Evolutionary conservation across 2,888 invertebrate species (phyloP).

Genomic region (Chamaedrilus cognettii): DNA sequence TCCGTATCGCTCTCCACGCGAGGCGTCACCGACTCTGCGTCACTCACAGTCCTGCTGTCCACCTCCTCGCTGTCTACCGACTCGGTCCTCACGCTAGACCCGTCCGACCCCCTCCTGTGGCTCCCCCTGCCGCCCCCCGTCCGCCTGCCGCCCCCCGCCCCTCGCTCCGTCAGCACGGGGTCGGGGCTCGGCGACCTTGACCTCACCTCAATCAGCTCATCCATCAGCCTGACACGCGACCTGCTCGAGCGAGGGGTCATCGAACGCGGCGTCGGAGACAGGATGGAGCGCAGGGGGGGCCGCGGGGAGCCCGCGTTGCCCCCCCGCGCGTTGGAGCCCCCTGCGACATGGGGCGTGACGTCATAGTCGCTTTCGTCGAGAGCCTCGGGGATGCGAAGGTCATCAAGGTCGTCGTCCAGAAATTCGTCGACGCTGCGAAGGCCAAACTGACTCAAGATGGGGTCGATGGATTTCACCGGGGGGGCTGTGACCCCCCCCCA

Average conservation of each 20-base stretch:
- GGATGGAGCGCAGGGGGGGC: slow-evolving; percentile 32
- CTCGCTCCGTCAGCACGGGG: neutral
- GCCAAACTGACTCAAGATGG: slow-evolving; percentile 46
- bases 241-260: slow-evolving; percentile 30
- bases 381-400: slow-evolving; percentile 20
- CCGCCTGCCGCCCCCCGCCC: slow-evolving; percentile 13
- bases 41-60: slow-evolving; percentile 10
- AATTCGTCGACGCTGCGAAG: slow-evolving; percentile 53
- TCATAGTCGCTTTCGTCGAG: slow-evolving; percentile 27
- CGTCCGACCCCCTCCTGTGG: neutral
- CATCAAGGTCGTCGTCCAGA: slow-evolving; percentile 36
- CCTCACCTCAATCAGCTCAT: slow-evolving; percentile 28
- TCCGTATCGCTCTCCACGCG: slow-evolving; percentile 18
- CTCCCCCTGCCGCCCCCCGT: neutral
- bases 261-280: slow-evolving; percentile 27
- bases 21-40: too few species aligned
- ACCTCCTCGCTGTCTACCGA: slow-evolving; percentile 18
- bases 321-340: neutral
- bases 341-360: neutral
- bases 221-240: slow-evolving; percentile 28
- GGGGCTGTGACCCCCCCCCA: too few species aligned
- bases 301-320: slow-evolving; percentile 12
- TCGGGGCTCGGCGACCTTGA: slow-evolving; percentile 37
- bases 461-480: too few species aligned
- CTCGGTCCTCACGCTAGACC: neutral